Conservation (phyloP, 2,888 invertebrate species). For the Cosmopolites sordidus region DNA sequence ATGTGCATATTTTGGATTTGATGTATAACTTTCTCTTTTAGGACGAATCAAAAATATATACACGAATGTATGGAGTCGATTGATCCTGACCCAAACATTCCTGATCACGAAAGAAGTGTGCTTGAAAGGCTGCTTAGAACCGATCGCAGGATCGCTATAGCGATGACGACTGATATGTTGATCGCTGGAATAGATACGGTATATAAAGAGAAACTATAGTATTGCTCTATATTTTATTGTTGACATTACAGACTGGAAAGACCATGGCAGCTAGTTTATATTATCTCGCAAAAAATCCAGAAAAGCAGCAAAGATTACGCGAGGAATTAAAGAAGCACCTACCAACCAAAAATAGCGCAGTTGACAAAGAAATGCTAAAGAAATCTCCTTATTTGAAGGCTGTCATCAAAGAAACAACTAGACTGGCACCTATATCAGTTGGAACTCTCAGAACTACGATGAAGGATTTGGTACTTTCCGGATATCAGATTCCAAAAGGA, state of each 20-base stretch:
- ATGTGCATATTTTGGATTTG: no score
- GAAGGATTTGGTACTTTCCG: conserved; percentile 43
- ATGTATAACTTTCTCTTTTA: conserved; percentile 17
- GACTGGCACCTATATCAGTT: conserved; percentile 42
- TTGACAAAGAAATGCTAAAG: conserved; percentile 44
- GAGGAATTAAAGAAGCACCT: conserved; percentile 42
- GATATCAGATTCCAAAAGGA: conserved; percentile 45
- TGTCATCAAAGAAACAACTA: conserved; percentile 59
- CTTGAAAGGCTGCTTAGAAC: conserved; percentile 61
- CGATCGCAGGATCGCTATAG: conserved; percentile 58
- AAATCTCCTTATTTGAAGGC: conserved; percentile 56
- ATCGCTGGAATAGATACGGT: conserved; percentile 71
- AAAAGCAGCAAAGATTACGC: conserved; percentile 46
- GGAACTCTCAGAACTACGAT: conserved; percentile 33
- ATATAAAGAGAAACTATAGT: no score
- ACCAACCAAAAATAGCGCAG: conserved; percentile 35
- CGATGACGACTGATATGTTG: conserved; percentile 68
- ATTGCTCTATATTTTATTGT: no score
- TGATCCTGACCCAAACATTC: conserved; percentile 26
- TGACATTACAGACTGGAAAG: conserved; percentile 52
- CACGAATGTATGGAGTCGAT: conserved; percentile 31
- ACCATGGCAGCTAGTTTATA: conserved; percentile 47
- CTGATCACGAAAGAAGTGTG: conserved; percentile 56
- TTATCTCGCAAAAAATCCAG: conserved; percentile 48
- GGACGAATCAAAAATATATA: conserved; percentile 38